Evolutionary conservation across 1,140 invertebrate genomes (phyloP), one percentile per base, ranked within the genome.

Genomic region (Telenomus remus): DNA sequence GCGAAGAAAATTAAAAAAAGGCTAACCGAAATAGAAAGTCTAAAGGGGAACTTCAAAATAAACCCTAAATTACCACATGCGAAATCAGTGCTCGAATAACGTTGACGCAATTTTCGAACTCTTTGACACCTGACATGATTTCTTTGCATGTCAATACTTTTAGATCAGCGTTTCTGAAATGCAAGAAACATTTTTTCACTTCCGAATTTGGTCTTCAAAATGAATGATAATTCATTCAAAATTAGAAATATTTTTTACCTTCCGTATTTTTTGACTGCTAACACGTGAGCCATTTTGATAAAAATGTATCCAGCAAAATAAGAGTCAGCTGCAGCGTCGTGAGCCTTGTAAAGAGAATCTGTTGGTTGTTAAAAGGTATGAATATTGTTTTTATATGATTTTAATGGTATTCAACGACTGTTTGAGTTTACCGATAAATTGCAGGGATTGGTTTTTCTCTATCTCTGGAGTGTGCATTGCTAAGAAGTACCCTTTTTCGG

Each of bases 301-400:
- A 92, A 92, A 86, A 91, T 89, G 75, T 85, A 92, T 80, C 93
- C 94, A 71, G 92, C 89, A 77, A 91, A 91, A 82, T 90, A 94
- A 0, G 94, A 91, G 86, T 95, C 94, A 90, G 91, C 95, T 0
- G 92, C 93, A 11, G 94, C 94, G 80, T 94, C 90, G 79, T 95
- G 94, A 72, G 90, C 91, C 10, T 81, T 75, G 81, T 85, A 33
- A 34, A 0, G 0, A 8, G 8, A 9, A 65, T 48, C 60, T n/a
- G n/a, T n/a, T n/a, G n/a, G n/a, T n/a, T 72, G 13, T 34, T 11
- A 50, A 35, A 1, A n/a, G 49, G 60, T 46, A 43, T 35, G 6
- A 15, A 48, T n/a, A 35, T 19, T 6, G n/a, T 16, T 19, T 10
- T 34, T 8, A 50, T 47, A 35, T 35, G 19, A 37, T 47, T 34